These are phyloP conservation scores for Columba janthina DNA, from an alignment of 2,113 vertebrate genomes.

Conservation along the genomic window DNA sequence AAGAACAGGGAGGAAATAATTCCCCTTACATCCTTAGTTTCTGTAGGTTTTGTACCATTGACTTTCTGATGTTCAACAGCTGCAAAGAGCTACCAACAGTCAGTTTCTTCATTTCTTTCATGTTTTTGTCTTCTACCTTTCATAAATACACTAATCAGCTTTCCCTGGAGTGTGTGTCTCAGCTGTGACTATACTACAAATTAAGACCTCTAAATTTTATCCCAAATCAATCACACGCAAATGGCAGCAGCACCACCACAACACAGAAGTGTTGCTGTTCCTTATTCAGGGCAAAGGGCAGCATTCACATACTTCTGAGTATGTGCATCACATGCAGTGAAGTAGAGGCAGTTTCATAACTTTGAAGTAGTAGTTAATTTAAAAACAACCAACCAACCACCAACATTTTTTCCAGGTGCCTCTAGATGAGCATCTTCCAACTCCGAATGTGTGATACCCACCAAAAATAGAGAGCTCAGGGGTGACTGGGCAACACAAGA, in stretches of 20 bases:
- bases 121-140: neutral
- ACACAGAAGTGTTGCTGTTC: neutral
- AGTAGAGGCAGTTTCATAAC: neutral
- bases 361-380: neutral
- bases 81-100: accelerated
- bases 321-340: accelerated
- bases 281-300: neutral
- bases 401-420: neutral
- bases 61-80: neutral
- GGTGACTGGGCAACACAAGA: accelerated
- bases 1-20: neutral
- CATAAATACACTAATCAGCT: neutral
- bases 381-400: neutral
- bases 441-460: neutral
- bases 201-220: neutral
- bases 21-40: neutral
- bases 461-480: neutral
- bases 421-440: neutral
- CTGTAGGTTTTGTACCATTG: accelerated
- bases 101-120: neutral
- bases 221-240: neutral
- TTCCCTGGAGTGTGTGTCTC: neutral
- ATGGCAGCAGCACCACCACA: accelerated
- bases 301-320: accelerated
- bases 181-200: accelerated